Base-by-base conservation (phyloP, 2,888 invertebrate genomes). In the Teinopalpus imperialis region DNA sequence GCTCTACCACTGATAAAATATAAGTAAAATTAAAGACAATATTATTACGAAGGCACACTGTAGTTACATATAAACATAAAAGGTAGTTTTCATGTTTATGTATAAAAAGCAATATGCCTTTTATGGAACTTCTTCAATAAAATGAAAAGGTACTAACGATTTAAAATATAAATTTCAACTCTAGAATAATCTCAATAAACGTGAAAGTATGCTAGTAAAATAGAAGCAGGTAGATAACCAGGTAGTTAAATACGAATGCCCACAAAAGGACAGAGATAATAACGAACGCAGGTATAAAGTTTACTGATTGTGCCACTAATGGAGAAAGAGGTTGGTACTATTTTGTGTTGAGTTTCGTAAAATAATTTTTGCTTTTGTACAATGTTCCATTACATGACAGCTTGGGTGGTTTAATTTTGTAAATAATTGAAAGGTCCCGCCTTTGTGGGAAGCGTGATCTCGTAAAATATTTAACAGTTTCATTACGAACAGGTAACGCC, bases 201-300 rank as follows among this genome's bases (percentile, higher is more conserved):
- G 23, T 29, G 30, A n/a, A 31, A 6, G 23, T n/a, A 20, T 23
- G 2, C 7, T 7, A 29, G 9, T 36, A 24, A 24, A 43, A 27
- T 35, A 20, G 12, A 5, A 24, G 24, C 37, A 44, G 43, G 43
- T 44, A 44, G 31, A 44, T 30, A 24, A 14, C 10, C 43, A 44
- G 43, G 43, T 44, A 44, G 31, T 44, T 29, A 44, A 44, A 36
- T 8, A 8, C 10, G 4, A 20, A 18, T 20, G 20, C 12, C 23
- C 31, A 8, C 35, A 43, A 43, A 32, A 23, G 36, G 43, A 6
- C 37, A 21, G 18, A 30, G 43, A 37, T 30, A 36, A 36, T 21
- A 24, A 8, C 14, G 23, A 16, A 10, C 21, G 37, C 43, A 44
- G 43, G 43, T 44, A 44, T 36, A 44, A 32, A 30, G 14, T 30